phyloP scores from a whole-genome alignment of 2,888 invertebrate genomes.

The Drosophila quasianomalipes region DNA sequence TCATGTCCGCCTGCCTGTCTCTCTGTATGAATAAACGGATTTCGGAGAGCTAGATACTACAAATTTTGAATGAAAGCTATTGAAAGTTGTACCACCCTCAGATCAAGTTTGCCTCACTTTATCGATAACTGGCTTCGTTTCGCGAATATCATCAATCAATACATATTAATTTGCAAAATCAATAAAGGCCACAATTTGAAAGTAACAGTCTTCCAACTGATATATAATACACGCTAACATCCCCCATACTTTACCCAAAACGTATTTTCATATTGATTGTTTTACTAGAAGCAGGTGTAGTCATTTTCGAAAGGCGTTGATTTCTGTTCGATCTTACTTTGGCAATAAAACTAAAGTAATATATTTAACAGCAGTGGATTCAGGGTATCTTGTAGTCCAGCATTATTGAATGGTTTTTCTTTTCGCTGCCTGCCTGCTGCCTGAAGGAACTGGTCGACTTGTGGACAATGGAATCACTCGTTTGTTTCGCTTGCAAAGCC shows the following conservation, averaged over 20 bases:
- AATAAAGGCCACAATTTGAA: neutral
- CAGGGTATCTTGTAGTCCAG: neutral
- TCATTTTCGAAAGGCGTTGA: neutral
- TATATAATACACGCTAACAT: neutral
- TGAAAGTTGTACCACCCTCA: neutral
- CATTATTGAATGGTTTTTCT: constrained; percentile 9
- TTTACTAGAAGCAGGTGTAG: neutral
- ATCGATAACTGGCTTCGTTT: neutral
- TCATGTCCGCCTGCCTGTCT: neutral
- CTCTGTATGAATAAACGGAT: neutral
- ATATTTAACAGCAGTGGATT: neutral
- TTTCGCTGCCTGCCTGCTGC: constrained; percentile 29
- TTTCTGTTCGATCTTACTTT: neutral
- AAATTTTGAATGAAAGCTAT: neutral
- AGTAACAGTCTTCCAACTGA: neutral
- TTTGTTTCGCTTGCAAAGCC: constrained; percentile 46
- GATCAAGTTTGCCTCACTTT: neutral
- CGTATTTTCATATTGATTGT: neutral
- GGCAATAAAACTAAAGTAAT: neutral
- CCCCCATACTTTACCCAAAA: neutral
- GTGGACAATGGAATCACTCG: constrained; percentile 56
- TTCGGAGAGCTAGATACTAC: neutral
- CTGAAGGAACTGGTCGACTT: constrained; percentile 8
- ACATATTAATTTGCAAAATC: neutral
- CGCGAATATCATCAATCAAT: no score